Base-by-base conservation (phyloP, 1,140 invertebrate species). In the Araneus ventricosus region DNA sequence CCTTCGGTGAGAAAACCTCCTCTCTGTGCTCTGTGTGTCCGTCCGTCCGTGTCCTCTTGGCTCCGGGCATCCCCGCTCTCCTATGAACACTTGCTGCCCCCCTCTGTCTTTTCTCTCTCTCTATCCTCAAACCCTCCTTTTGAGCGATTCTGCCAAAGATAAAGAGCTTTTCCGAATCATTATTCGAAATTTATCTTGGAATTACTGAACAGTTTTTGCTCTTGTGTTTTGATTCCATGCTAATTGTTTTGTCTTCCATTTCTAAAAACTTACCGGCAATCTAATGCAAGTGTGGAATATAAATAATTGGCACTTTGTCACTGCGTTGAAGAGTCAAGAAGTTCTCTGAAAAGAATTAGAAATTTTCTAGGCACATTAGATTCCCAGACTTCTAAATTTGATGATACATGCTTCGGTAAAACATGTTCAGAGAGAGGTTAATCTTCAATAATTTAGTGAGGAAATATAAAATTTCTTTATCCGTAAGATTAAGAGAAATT, bases 11-110 rank as follows among this genome's bases (percentile, higher is more conserved):
- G 84, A 92, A 87, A 61, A 80, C 90, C 80, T 87, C 91, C 89
- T 91, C 89, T 91, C 89, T 91, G 89, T 91, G 52, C 57, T 92
- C 91, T 92, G 84, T 92, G 39, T 92, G 84, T 92, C 37, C 80
- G 91, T 92, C 79, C 90, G 88, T 90, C 88, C 57, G 34, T 90
- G 90, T 91, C 91, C 91, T 92, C 91, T 92, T 92, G 91, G 91
- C 91, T 92, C 91, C 91, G 85, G 82, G 84, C 67, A 63, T 80
- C 80, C 63, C 70, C 52, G 24, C 63, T 75, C 80, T 67, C 88
- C 89, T 84, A 79, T 34, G 79, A 61, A 80, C 57, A 91, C 59
- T 75, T 30, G 24, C 27, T 17, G 70, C 88, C 70, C 39, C 45
- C 61, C 34, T 70, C 24, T 61, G n/a, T 22, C 45, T 57, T 63